Conservation (phyloP, 2,797 vertebrate species). For the Sitta carolinensis region DNA sequence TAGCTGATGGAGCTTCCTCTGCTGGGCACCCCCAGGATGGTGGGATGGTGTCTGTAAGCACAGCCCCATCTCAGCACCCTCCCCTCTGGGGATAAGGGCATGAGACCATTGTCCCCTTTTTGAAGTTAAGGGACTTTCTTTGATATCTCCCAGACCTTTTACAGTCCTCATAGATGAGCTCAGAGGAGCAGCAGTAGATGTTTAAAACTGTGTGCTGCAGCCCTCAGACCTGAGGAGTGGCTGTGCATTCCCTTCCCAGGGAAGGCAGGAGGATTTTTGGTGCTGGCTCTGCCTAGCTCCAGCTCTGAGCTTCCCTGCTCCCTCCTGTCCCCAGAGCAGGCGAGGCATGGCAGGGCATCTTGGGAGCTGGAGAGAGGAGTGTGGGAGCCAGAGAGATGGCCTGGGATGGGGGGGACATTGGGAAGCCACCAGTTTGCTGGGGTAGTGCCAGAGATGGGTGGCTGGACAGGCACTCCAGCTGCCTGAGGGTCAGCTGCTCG, state of each 20-base stretch:
- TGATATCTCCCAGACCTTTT: not conserved
- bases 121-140: not conserved
- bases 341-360: not conserved
- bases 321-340: not conserved
- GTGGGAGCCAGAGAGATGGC: not conserved
- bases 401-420: rapidly evolving
- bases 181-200: not conserved
- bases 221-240: not conserved
- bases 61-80: not conserved
- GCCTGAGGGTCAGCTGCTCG: rapidly evolving
- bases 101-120: not conserved
- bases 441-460: not conserved
- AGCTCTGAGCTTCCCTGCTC: not conserved
- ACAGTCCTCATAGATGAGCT: not conserved
- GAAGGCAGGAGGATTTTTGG: not conserved
- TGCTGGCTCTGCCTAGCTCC: not conserved
- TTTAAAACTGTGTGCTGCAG: not conserved
- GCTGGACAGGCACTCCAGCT: not conserved
- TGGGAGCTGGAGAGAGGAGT: not conserved
- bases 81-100: not conserved
- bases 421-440: not conserved
- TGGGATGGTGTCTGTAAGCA: not conserved
- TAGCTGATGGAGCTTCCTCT: not conserved
- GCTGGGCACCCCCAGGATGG: not conserved
- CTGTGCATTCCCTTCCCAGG: rapidly evolving